A percentile compares a stretch with the other conserved stretches of the same genome.
Evolutionary conservation across 2,113 vertebrate species (phyloP).

Genomic region (Brachyhypopomus gauderio): DNA sequence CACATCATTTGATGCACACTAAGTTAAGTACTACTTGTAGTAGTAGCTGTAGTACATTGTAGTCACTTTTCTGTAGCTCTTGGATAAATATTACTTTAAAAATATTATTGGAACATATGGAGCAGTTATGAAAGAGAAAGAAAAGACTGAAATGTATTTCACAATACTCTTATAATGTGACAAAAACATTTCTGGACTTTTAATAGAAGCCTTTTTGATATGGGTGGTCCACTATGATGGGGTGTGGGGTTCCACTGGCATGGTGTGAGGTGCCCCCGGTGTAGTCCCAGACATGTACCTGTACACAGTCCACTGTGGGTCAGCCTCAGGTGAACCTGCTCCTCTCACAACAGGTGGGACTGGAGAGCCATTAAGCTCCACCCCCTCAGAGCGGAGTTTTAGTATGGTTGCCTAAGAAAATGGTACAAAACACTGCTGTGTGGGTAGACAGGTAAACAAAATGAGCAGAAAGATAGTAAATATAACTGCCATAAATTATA

Average conservation of each 20-base stretch:
- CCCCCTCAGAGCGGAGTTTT: conserved; percentile 79
- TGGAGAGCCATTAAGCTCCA: conserved; percentile 75
- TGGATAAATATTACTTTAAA: too few relatives aligned
- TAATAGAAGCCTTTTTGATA: background rate
- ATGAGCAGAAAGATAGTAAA: background rate
- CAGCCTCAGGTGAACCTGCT: conserved; percentile 58
- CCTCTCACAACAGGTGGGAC: conserved; percentile 64
- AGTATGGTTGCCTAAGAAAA: conserved; percentile 81
- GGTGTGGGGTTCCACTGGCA: background rate
- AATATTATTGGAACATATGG: too few relatives aligned
- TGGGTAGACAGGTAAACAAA: background rate
- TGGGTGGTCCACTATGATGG: background rate
- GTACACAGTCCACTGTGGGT: conserved; percentile 81
- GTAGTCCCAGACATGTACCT: conserved; percentile 68
- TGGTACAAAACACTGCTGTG: conserved; percentile 23
- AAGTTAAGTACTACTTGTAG: background rate
- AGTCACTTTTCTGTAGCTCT: too few relatives aligned
- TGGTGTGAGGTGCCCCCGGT: background rate
- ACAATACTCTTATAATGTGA: too few relatives aligned
- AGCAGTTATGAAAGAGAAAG: background rate
- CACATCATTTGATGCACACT: background rate
- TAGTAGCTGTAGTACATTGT: too few relatives aligned
- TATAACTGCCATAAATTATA: background rate
- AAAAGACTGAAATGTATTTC: background rate
- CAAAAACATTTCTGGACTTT: background rate